Base-by-base conservation (phyloP, 2,888 invertebrate species). In the Drosophila robusta region DNA sequence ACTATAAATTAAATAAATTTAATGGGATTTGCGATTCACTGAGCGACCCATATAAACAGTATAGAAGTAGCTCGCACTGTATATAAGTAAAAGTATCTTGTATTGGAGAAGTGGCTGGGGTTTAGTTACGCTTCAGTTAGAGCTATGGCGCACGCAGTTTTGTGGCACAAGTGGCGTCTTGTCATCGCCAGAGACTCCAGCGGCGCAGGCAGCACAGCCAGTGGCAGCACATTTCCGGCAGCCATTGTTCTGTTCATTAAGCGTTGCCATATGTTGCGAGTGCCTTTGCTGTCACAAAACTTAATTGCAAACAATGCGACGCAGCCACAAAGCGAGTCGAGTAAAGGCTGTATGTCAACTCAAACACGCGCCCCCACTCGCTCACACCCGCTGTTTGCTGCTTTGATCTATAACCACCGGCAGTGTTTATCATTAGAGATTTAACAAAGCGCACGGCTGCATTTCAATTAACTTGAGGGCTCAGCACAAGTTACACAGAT, bases 1-100 rank as follows among this genome's bases (percentile, higher is more conserved):
- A 80, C 83, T 78, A 83, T 76, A 72, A 78, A 80, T 60, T 60
- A 75, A 85, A 85, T 80, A 80, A 72, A 82, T 78, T 82, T 73
- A 73, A 81, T 73, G 68, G 75, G 72, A 81, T 81, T 77, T 79
- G 46, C 77, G 70, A 73, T 71, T 71, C 39, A 68, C 46, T 73
- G 75, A 44, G 44, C 50, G 46, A 58, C 62, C 41, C 58, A 62
- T 38, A 57, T 62, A 41, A 12, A 18, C 29, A 14, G 38, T 29
- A 29, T 29, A 29, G 9, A 29, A 29, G 9, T 9, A 29, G 29
- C 29, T 9, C 3, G 29, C 29, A 29, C 29, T 29, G 3, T 29
- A 9, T 29, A 3, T 6, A 42, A 26, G 56, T 38, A 38, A 38
- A 41, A 41, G 71, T 50, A 47, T 62, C 55, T 36, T 49, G 44